Evolutionary conservation across 2,113 vertebrate genomes (phyloP).

Genomic region (Pluvianellus socialis): DNA sequence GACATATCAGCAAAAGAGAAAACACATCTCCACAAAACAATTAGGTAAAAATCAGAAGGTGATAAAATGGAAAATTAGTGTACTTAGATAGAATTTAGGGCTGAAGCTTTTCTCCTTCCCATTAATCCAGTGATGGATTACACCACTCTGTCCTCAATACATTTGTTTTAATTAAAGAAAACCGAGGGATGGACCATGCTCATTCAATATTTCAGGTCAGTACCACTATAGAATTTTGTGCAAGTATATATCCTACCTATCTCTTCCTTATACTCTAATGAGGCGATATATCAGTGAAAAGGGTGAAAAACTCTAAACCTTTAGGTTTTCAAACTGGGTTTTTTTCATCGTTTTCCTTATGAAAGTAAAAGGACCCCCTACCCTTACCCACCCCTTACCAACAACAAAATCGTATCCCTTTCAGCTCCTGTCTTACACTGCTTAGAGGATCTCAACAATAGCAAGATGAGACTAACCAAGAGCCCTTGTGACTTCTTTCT

Average conservation of each 20-base stretch:
- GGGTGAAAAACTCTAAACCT: neutral
- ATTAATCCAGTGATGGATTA: slow-evolving; percentile 42
- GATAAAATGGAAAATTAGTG: slow-evolving; percentile 48
- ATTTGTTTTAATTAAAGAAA: slow-evolving; percentile 50
- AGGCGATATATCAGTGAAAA: neutral
- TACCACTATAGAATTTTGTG: neutral
- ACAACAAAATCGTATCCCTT: neutral
- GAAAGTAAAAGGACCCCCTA: neutral
- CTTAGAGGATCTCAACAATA: neutral
- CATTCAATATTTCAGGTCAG: slow-evolving; percentile 12
- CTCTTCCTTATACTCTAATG: neutral
- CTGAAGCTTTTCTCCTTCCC: neutral
- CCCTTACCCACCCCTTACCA: neutral
- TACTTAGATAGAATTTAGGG: slow-evolving; percentile 34
- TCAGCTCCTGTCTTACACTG: neutral
- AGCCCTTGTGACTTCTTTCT: neutral
- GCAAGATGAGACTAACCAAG: neutral
- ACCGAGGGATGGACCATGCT: neutral
- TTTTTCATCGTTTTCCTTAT: neutral
- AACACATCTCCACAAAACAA: neutral
- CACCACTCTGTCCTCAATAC: neutral
- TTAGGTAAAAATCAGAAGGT: slow-evolving; percentile 50
- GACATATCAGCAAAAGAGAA: neutral
- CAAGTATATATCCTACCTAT: neutral
- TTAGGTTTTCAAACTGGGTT: neutral